These are phyloP conservation scores for Phoebastria nigripes DNA, from an alignment of 2,797 vertebrate genomes.

Conservation along the genomic window DNA sequence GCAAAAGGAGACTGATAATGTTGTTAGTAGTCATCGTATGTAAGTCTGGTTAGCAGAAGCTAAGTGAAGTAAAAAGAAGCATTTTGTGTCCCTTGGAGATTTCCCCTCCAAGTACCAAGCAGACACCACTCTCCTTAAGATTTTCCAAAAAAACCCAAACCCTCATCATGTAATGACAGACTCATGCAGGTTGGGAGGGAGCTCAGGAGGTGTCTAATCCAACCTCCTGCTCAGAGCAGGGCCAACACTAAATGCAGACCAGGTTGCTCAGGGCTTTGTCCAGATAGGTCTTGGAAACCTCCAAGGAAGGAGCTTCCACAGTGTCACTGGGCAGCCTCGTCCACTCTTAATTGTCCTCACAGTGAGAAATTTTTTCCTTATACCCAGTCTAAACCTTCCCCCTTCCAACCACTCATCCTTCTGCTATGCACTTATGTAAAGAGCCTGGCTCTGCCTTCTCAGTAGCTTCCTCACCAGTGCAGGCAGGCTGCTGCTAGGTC, in stretches of 20 bases:
- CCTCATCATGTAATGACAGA: background rate
- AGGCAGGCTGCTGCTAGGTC: background rate
- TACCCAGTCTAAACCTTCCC: background rate
- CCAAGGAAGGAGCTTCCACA: background rate
- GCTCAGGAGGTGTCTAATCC: background rate
- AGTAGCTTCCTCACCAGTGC: background rate
- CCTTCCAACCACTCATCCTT: background rate
- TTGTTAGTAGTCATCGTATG: background rate
- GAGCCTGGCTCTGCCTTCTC: background rate
- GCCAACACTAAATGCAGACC: background rate
- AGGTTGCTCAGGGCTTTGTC: background rate
- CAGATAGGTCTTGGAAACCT: background rate
- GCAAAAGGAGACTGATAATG: background rate
- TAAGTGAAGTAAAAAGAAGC: background rate
- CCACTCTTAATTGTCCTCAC: background rate
- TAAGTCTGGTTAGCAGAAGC: background rate
- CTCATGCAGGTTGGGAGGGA: background rate
- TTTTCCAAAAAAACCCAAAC: rapidly evolving
- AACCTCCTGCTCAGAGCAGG: background rate
- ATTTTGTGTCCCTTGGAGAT: background rate
- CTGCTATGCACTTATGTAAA: background rate
- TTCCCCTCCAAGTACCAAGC: background rate
- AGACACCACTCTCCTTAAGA: background rate
- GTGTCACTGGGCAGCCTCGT: background rate
- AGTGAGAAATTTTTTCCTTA: background rate